Conservation (phyloP, 2,888 invertebrate genomes). For the Hoplodrina blanda region DNA sequence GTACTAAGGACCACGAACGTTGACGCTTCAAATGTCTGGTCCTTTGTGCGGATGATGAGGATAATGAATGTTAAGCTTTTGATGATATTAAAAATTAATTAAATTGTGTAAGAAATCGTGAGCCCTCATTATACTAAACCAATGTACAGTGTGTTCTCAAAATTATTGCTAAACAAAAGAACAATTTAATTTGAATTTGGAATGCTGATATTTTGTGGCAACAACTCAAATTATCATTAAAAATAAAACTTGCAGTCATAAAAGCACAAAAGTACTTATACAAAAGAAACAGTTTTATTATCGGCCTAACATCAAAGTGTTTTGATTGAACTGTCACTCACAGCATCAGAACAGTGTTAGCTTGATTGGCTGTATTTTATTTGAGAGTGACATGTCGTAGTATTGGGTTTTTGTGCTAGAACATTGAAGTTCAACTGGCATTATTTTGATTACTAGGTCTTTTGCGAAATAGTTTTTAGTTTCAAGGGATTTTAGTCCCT, state of each 20-base stretch:
- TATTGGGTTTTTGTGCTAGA: background rate
- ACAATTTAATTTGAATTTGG: background rate
- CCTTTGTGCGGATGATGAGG: background rate
- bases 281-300: background rate
- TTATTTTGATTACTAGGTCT: background rate
- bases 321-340: slow-evolving; percentile 44
- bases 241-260: background rate
- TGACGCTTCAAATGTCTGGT: background rate
- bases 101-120: background rate
- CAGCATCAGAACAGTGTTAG: slow-evolving; percentile 4
- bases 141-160: background rate
- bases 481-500: background rate
- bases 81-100: background rate
- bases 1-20: slow-evolving; percentile 1
- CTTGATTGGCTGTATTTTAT: slow-evolving; percentile 22
- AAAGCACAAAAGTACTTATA: background rate
- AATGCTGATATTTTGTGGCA: background rate
- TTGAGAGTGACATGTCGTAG: background rate
- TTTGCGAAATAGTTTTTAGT: background rate
- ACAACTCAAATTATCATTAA: background rate
- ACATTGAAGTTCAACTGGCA: slow-evolving; percentile 1
- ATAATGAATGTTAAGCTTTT: background rate
- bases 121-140: background rate
- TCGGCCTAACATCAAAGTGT: slow-evolving; percentile 17
- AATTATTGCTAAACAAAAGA: background rate